A percentile compares a stretch with the other conserved stretches of the same genome.
These are phyloP conservation scores for Syngnathus rostellatus DNA, from an alignment of 2,797 vertebrate species.

Conservation along the genomic window DNA sequence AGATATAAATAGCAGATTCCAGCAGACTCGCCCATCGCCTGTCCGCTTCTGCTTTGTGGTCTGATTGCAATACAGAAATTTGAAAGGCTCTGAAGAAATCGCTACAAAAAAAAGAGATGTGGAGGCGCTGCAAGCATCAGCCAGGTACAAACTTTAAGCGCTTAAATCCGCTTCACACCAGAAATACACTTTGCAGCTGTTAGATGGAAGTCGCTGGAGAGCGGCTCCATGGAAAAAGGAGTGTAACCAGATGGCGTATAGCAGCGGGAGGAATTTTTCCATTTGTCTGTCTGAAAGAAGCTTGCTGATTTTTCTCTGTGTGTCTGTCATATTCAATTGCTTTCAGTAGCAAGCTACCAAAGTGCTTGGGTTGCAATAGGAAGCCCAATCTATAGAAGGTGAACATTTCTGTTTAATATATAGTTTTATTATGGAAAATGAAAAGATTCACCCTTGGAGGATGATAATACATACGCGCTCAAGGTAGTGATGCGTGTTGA, in stretches of 20 bases:
- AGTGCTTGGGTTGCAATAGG: conserved; percentile 13
- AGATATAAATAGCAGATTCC: not conserved
- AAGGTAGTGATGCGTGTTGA: conserved; percentile 8
- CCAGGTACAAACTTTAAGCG: conserved; percentile 40
- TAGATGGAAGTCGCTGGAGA: conserved; percentile 51
- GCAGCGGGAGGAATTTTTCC: conserved; percentile 53
- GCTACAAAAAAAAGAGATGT: conserved; percentile 16
- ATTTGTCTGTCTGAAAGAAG: conserved; percentile 51
- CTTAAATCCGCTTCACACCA: conserved; percentile 13
- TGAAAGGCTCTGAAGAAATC: conserved; percentile 17
- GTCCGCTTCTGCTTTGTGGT: conserved; percentile 8
- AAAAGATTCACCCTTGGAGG: not conserved
- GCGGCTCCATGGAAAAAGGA: conserved; percentile 53
- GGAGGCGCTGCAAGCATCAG: conserved; percentile 34
- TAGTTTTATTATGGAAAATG: not conserved
- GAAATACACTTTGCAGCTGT: conserved; percentile 64
- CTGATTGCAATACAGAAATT: conserved; percentile 19
- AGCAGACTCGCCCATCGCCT: conserved; percentile 4
- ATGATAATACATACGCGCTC: not conserved
- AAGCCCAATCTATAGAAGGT: not conserved
- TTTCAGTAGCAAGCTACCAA: conserved; percentile 5
- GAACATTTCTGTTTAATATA: not conserved
- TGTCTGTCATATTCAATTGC: conserved; percentile 30
- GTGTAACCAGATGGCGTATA: conserved; percentile 53
- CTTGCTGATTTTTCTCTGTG: conserved; percentile 26